Evolutionary conservation across 2,888 invertebrate species (phyloP), one percentile per base, ranked within the genome.

Genomic region (Watsonalla binaria): DNA sequence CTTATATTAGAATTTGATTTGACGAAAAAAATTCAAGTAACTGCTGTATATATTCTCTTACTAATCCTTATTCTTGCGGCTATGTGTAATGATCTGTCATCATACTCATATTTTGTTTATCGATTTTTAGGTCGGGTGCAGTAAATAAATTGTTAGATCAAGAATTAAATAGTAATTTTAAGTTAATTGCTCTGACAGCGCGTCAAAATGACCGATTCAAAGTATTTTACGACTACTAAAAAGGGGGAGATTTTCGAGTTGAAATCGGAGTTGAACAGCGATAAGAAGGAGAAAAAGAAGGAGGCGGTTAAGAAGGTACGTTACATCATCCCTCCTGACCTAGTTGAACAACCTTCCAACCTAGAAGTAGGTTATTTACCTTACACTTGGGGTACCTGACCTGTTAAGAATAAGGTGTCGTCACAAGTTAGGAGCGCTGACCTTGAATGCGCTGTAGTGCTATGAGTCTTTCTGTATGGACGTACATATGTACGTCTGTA

Each of bases 191-290:
- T 24, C 24, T 24, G 2, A 54, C 51, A 66, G 62, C 54, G 14
- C 13, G 53, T 33, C 66, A 87, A 76, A 63, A 99, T 99, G 99
- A 99, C 99, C 48, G 99, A 99, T 90, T 99, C 99, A 52, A 99
- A 99, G 88, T 99, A 99, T 91, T 99, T 99, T 84, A 99, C 99
- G 7, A 99, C 99, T 61, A 99, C 99, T 61, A 99, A 99, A 87
- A 99, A 99, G 88, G 99, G 99, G 70, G 99, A 99, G 92, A 99
- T 99, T 79, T 99, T 99, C 90, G 99, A 99, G 90, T 92, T 99
- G 54, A 99, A 99, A 85, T 98, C 98, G 6, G 99, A 99, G 86
- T 92, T 99, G 54, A 99, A 99, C 85, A 99, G 98, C 92, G 99
- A 99, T 82, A 99, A 99, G 86, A 99, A 99, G 76, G 99, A 99